These are phyloP conservation scores for Uromys caudimaculatus DNA, from an alignment of 2,797 vertebrate species.

Conservation along the genomic window DNA sequence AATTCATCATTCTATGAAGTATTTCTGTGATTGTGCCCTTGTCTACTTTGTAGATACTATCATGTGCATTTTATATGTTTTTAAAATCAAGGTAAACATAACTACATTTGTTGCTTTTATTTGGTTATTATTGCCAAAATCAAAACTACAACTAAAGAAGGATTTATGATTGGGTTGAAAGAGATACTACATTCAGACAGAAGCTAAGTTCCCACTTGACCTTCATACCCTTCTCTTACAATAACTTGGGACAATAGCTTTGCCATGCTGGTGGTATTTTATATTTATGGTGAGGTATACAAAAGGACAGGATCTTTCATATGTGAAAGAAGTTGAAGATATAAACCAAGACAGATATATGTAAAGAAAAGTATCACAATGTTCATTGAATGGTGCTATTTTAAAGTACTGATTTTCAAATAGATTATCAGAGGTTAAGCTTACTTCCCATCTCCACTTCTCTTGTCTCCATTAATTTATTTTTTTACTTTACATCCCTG, in stretches of 20 bases:
- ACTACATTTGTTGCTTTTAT: background rate
- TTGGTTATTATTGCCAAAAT: background rate
- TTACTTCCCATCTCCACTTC: background rate
- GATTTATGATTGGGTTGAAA: background rate
- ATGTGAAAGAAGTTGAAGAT: background rate
- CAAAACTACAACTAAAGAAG: slow-evolving; percentile 30
- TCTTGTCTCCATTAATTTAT: background rate
- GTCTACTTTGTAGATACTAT: background rate
- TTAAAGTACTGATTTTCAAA: background rate
- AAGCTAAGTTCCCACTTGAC: background rate
- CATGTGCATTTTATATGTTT: background rate
- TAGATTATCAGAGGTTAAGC: background rate
- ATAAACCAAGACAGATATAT: slow-evolving; percentile 8
- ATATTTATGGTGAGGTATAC: background rate
- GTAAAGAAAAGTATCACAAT: background rate
- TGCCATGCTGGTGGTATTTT: background rate
- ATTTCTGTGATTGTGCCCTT: background rate
- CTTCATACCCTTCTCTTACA: background rate
- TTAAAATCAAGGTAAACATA: slow-evolving; percentile 6
- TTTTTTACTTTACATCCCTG: background rate
- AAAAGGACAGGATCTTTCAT: slow-evolving; percentile 9
- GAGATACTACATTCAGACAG: background rate
- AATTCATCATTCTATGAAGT: background rate
- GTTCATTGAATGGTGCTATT: slow-evolving; percentile 10
- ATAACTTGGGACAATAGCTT: background rate